These are phyloP conservation scores for Ageneiosus marmoratus DNA, from an alignment of 2,113 vertebrate genomes.

Conservation along the genomic window DNA sequence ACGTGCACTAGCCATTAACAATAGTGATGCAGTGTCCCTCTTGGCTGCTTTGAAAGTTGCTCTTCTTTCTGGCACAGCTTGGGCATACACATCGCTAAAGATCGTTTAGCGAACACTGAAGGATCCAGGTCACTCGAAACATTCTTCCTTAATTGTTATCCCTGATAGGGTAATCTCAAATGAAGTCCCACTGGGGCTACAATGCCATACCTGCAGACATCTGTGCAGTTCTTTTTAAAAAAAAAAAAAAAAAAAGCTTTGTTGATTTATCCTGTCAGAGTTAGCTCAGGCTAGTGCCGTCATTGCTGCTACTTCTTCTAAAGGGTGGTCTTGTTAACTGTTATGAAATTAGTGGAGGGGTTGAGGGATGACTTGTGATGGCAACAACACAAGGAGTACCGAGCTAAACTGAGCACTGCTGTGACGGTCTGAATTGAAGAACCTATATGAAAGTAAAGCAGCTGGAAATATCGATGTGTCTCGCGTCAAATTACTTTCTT, in stretches of 20 bases:
- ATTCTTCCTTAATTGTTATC: constrained; percentile 54
- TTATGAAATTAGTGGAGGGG: neutral
- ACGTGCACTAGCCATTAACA: constrained; percentile 44
- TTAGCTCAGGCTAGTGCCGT: neutral
- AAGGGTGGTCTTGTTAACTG: neutral
- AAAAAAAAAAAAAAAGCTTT: no score
- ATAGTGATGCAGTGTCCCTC: constrained; percentile 31
- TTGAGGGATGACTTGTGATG: neutral
- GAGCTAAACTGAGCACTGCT: neutral
- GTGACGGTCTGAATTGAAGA: neutral
- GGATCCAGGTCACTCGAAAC: constrained; percentile 46
- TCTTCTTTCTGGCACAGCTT: constrained; percentile 56
- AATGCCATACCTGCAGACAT: constrained; percentile 39
- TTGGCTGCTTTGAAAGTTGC: constrained; percentile 28
- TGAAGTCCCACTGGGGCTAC: constrained; percentile 41
- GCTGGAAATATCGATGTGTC: neutral
- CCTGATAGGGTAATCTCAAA: constrained; percentile 53
- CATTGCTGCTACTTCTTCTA: neutral
- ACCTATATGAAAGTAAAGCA: constrained; percentile 5
- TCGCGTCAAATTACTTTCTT: constrained; percentile 26
- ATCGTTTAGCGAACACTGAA: constrained; percentile 53
- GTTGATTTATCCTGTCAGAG: constrained; percentile 18
- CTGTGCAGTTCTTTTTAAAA: neutral
- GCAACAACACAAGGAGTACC: neutral
- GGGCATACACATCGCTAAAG: constrained; percentile 42